Evolutionary conservation across 64 coral and sea anemone species (phyloP).

Genomic region (Platygyra sinensis): DNA sequence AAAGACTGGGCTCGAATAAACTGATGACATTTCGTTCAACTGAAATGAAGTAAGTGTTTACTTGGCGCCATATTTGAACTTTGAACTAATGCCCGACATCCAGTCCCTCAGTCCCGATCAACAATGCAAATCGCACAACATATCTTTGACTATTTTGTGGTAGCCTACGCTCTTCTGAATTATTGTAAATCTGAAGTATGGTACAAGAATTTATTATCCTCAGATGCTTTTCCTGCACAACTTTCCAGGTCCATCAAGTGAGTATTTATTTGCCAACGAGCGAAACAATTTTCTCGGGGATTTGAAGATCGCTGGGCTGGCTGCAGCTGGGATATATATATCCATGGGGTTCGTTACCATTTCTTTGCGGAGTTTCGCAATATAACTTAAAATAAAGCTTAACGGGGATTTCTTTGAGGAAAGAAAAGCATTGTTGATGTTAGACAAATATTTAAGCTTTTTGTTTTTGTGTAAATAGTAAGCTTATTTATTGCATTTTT

Average conservation of each 20-base stretch:
- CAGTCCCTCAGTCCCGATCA: too few species aligned
- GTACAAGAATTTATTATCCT: constrained; percentile 46
- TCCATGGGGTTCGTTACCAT: too few species aligned
- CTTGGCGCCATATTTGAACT: constrained; percentile 49
- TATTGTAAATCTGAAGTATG: not conserved
- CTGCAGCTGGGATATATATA: too few species aligned
- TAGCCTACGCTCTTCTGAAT: not conserved
- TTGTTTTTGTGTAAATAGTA: not conserved
- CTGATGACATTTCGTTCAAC: constrained; percentile 16
- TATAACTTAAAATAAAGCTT: too few species aligned
- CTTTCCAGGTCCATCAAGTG: constrained; percentile 59
- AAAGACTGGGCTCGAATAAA: not conserved
- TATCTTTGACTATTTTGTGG: too few species aligned
- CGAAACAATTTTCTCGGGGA: not conserved
- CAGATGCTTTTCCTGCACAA: constrained; percentile 33
- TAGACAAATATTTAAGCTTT: not conserved
- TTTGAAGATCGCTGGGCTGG: too few species aligned
- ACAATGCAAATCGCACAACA: too few species aligned
- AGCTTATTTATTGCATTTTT: too few species aligned
- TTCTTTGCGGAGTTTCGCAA: too few species aligned
- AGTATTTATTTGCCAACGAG: not conserved
- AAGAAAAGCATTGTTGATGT: not conserved
- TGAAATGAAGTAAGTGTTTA: not conserved
- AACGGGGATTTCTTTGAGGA: too few species aligned
- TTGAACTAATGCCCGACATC: too few species aligned